Evolutionary conservation across 2,888 invertebrate species (phyloP).

Genomic region (Nemoura dubitans): DNA sequence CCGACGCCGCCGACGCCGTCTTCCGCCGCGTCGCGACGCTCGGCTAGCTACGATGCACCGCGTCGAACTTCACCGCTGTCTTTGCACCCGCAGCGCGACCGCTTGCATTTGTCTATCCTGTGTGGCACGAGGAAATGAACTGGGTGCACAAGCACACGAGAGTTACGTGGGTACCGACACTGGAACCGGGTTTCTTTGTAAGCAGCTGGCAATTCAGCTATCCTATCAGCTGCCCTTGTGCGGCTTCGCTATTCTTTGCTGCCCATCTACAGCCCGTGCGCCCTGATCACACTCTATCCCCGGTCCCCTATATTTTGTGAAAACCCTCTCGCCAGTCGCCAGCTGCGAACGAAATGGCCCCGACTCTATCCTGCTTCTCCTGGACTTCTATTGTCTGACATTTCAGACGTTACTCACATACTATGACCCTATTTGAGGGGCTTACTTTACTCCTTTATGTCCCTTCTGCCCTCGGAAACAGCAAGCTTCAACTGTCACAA

Average conservation of each 20-base stretch:
- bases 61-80: neutral
- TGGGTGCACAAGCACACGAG: neutral
- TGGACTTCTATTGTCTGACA: constrained; percentile 51
- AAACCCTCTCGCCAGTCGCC: constrained; percentile 50
- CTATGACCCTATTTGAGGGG: constrained; percentile 47
- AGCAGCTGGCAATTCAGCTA: constrained; percentile 46
- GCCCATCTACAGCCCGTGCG: constrained; percentile 23
- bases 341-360: constrained; percentile 53
- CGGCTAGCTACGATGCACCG: neutral
- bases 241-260: constrained; percentile 26
- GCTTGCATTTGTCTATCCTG: neutral
- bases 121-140: neutral
- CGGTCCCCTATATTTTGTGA: constrained; percentile 40
- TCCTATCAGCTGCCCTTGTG: constrained; percentile 36
- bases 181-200: constrained; percentile 25
- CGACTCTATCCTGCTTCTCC: constrained; percentile 47
- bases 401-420: constrained; percentile 49
- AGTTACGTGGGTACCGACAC: neutral
- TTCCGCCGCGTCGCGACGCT: neutral
- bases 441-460: constrained; percentile 41
- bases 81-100: too few relatives aligned
- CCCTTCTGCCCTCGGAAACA: constrained; percentile 39
- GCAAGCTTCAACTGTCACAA: constrained; percentile 49
- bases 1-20: constrained; percentile 30
- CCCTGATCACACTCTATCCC: constrained; percentile 31